Evolutionary conservation across 2,888 invertebrate species (phyloP).

Genomic region (Andrena chrysosceles): DNA sequence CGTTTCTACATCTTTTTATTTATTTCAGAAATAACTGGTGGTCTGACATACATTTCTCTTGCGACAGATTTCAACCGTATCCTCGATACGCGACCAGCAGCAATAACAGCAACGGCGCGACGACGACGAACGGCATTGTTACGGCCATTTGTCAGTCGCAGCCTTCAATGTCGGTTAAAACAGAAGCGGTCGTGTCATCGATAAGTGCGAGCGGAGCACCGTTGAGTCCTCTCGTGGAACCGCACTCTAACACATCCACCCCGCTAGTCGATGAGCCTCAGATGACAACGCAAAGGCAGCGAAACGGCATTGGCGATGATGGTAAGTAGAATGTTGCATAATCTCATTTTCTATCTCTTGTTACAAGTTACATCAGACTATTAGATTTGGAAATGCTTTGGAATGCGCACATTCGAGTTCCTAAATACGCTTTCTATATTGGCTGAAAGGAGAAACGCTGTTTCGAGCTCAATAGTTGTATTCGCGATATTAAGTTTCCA

Average conservation of each 20-base stretch:
- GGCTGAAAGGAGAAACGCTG: conserved; percentile 28
- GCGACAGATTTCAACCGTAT: conserved; percentile 81
- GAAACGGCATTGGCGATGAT: conserved; percentile 81
- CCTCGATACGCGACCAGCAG: conserved; percentile 78
- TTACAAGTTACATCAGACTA: conserved; percentile 26
- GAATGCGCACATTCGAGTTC: conserved; percentile 51
- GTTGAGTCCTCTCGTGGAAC: conserved; percentile 87
- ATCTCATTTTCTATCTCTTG: conserved; percentile 6
- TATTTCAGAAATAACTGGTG: background rate
- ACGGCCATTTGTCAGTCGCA: conserved; percentile 76
- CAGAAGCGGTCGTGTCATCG: conserved; percentile 80
- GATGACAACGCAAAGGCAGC: conserved; percentile 81
- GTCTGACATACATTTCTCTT: conserved; percentile 1
- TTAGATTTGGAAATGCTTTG: conserved; percentile 45
- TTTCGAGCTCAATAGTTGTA: background rate
- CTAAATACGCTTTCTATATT: conserved; percentile 46
- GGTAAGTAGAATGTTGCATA: conserved; percentile 75
- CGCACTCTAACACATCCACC: conserved; percentile 89
- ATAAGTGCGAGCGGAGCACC: conserved; percentile 85
- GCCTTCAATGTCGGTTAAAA: conserved; percentile 79
- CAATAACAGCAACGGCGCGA: conserved; percentile 71
- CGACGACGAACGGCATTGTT: conserved; percentile 68
- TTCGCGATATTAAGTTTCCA: background rate
- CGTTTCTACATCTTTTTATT: background rate
- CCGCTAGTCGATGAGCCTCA: conserved; percentile 87